Conservation (phyloP, 2,113 vertebrate genomes). For the Pelmatolapia mariae region DNA sequence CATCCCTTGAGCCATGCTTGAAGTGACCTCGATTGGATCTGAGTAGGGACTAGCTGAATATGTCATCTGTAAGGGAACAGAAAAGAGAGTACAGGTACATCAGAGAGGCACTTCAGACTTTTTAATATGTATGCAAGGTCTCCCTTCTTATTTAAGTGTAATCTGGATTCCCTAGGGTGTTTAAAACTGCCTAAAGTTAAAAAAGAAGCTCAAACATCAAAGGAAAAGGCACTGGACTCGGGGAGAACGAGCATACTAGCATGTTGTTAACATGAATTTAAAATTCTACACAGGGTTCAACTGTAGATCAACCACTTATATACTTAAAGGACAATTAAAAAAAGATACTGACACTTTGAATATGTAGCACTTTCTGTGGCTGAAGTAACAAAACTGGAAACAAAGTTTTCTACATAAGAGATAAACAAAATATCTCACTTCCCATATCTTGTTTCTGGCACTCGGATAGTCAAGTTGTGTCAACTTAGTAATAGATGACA, state of each 20-base stretch:
- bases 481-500: background rate
- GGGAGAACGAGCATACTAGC: background rate
- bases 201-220: background rate
- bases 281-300: background rate
- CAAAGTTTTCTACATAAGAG: background rate
- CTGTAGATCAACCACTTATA: background rate
- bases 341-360: background rate
- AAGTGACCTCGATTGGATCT: constrained; percentile 80
- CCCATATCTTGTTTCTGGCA: background rate
- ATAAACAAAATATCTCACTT: background rate
- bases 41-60: constrained; percentile 96
- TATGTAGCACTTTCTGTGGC: background rate
- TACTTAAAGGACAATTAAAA: background rate
- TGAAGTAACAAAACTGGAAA: background rate
- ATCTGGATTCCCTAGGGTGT: background rate
- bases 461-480: background rate
- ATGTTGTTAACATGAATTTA: background rate
- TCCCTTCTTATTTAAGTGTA: background rate
- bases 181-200: background rate
- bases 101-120: background rate
- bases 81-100: background rate
- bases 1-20: constrained; percentile 66
- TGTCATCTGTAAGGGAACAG: constrained; percentile 77
- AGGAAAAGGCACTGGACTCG: background rate
- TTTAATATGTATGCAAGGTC: background rate